phyloP scores from a whole-genome alignment of 2,888 invertebrate species.

The Caprella mutica region DNA sequence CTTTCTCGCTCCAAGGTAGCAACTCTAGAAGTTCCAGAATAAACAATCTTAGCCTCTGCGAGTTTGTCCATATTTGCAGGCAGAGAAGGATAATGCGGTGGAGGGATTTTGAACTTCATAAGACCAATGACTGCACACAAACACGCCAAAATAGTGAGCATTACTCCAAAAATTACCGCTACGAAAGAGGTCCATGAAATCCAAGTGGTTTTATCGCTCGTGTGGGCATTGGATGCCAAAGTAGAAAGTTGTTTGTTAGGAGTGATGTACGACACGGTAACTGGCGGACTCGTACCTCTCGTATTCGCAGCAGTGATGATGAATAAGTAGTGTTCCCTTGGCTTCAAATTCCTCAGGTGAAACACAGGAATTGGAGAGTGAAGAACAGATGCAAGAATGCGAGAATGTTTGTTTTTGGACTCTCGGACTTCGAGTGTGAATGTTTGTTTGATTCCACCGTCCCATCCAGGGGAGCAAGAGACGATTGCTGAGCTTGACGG shows the following conservation, averaged over 20 bases:
- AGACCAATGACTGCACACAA: constrained; percentile 2
- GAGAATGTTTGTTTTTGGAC: constrained; percentile 10
- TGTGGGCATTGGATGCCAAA: constrained; percentile 3
- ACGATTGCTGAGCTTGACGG: constrained; percentile 1
- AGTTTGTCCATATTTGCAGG: no score
- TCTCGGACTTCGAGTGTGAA: constrained; percentile 14
- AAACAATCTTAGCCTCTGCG: no score
- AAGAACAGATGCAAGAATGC: constrained; percentile 11
- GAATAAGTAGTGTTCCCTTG: constrained; percentile 11
- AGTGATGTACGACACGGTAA: constrained; percentile 11
- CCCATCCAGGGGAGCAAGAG: constrained; percentile 11
- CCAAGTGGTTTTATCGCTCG: not conserved
- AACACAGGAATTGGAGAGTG: constrained; percentile 11
- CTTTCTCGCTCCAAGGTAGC: no score
- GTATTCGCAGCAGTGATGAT: constrained; percentile 14
- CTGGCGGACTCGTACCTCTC: constrained; percentile 10
- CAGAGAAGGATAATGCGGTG: no score
- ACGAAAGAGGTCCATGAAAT: constrained; percentile 9
- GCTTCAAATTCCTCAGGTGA: constrained; percentile 5
- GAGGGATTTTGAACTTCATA: constrained; percentile 11
- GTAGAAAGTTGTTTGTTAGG: constrained; percentile 3
- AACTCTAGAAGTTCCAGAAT: no score
- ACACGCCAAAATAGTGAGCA: constrained; percentile 4
- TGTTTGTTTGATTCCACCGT: constrained; percentile 10
- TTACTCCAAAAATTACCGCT: constrained; percentile 4